Percentiles rank a stretch among this genome's conserved stretches.
phyloP scores from a whole-genome alignment of 1,140 invertebrate genomes.

The Eriocheir sinensis region DNA sequence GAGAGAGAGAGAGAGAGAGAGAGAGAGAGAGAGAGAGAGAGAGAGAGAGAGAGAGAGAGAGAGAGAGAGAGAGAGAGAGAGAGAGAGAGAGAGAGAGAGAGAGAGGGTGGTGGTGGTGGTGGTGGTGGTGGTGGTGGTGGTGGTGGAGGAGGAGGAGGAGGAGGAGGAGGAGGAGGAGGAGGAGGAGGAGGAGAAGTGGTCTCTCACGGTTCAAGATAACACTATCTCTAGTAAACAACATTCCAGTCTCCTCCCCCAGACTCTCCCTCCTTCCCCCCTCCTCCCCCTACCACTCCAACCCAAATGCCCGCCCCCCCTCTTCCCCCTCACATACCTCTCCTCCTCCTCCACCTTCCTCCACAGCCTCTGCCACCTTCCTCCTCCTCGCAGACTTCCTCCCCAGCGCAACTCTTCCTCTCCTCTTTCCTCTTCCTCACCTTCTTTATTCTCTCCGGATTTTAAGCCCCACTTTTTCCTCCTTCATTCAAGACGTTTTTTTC shows the following conservation, averaged over 20 bases:
- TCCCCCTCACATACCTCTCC: background rate
- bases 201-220: constrained; percentile 12
- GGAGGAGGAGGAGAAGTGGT: background rate
- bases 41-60: background rate
- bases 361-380: background rate
- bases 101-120: background rate
- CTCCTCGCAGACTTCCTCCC: background rate
- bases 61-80: background rate
- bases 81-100: background rate
- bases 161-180: background rate
- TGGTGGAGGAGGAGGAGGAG: background rate
- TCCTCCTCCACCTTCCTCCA: background rate
- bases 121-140: background rate
- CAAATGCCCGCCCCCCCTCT: background rate
- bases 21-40: background rate
- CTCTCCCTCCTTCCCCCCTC: background rate
- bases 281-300: background rate
- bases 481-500: background rate
- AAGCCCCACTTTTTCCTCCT: too few species aligned
- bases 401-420: background rate
- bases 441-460: too few species aligned
- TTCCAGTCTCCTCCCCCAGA: background rate
- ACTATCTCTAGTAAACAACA: constrained; percentile 45
- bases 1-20: too few species aligned
- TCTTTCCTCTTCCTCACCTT: constrained; percentile 2